Base-by-base conservation (phyloP, 2,113 vertebrate genomes). In the Climacteris rufus region DNA sequence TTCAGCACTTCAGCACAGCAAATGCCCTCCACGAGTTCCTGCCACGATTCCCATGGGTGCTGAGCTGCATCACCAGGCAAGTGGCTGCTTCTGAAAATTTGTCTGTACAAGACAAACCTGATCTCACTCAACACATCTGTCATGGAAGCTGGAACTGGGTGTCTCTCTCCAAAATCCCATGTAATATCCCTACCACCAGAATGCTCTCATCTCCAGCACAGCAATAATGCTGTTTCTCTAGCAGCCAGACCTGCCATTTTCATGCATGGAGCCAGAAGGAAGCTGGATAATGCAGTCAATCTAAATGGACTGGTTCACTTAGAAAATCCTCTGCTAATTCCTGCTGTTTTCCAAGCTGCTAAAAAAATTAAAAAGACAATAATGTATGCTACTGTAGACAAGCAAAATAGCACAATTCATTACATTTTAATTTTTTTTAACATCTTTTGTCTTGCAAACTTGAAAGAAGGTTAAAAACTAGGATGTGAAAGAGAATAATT, bases 261-360 rank as follows among this genome's bases (percentile, higher is more conserved):
- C 69, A 44, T 47, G 11, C 54, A 13, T 1, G 42, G 65, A 90
- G 54, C 35, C 88, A 92, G 74, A 86, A 66, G 72, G 35, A 70
- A 66, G 47, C n/a, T 31, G 33, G 65, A 16, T 40, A 71, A 53
- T 7, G 24, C 35, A 35, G 47, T 63, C 47, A 28, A 4, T 54
- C 90, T 78, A 77, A 88, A 92, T 28, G 40, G 68, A 21, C 44
- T 42, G 9, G 31, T 52, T 80, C 59, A n/a, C 42, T 86, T 83
- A 44, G 52, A 76, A 83, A 84, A 15, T 6, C 12, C 53, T 76
- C 57, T 90, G 82, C 45, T 83, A 91, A 53, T 83, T 88, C 75
- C 63, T 83, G 79, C 79, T 93, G 68, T 33, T 83, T 86, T 77
- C 71, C 86, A 93, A 94, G 90, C 79, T 93, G 90, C 59, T 90